A percentile compares a stretch with the other conserved stretches of the same genome.
Conservation (phyloP, 2,113 vertebrate genomes). For the Halcyon malimbica region DNA sequence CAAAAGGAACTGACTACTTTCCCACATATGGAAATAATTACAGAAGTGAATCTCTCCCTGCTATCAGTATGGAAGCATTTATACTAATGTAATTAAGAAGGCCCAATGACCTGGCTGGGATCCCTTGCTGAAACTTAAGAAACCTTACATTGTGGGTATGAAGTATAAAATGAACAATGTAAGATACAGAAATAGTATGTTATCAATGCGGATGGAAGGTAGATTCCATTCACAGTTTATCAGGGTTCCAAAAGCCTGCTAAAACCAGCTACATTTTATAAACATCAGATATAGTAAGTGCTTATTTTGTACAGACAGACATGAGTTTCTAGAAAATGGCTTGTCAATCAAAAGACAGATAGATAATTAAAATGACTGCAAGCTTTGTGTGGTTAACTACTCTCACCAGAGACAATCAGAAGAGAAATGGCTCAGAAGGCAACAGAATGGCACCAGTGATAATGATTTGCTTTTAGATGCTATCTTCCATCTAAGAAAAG, state of each 20-base stretch:
- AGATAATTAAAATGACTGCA: not conserved
- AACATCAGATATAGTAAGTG: not conserved
- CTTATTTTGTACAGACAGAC: not conserved
- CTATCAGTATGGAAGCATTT: not conserved
- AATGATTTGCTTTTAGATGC: not conserved
- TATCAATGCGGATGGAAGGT: not conserved
- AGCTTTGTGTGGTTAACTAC: not conserved
- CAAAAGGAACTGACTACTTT: not conserved
- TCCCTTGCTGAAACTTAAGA: not conserved
- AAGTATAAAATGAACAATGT: not conserved
- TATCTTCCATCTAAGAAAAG: not conserved
- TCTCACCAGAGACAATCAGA: not conserved
- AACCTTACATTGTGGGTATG: fast-evolving
- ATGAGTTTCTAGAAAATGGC: not conserved
- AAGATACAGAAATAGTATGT: not conserved
- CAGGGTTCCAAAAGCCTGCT: not conserved
- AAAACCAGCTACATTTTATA: not conserved
- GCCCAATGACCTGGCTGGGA: not conserved
- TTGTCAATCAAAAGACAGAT: not conserved
- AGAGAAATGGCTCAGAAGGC: not conserved
- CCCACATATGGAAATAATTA: not conserved
- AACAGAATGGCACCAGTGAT: not conserved
- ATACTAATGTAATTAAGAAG: not conserved
- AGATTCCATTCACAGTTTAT: not conserved
- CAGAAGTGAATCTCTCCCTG: not conserved